phyloP scores from a whole-genome alignment of 2,113 vertebrate species.

The Hemiscyllium ocellatum region DNA sequence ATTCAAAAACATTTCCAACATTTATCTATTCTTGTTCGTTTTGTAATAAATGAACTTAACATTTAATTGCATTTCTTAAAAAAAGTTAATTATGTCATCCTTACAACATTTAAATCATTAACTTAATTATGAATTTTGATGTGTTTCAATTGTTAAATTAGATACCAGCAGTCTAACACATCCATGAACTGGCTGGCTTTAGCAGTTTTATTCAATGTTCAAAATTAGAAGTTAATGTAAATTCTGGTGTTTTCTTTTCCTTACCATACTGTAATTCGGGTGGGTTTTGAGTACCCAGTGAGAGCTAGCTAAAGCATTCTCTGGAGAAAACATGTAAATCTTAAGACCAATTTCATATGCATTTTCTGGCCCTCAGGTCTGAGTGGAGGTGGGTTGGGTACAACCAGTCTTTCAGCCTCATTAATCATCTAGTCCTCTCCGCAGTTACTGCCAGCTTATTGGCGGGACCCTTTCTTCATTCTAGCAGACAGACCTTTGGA shows the following conservation, averaged over 20 bases:
- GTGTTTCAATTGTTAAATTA: neutral
- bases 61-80: too few species aligned
- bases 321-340: constrained; percentile 60
- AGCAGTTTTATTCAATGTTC: neutral
- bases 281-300: constrained; percentile 40
- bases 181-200: neutral
- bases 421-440: constrained; percentile 88
- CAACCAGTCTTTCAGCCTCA: constrained; percentile 91
- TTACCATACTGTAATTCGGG: constrained; percentile 39
- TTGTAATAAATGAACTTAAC: neutral
- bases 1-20: neutral
- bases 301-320: constrained; percentile 46
- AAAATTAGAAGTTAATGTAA: constrained; percentile 28
- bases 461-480: constrained; percentile 92
- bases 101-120: neutral
- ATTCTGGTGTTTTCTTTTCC: constrained; percentile 39
- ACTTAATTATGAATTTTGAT: neutral
- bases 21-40: neutral
- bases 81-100: neutral
- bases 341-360: constrained; percentile 78
- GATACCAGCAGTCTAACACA: neutral
- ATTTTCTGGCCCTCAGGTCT: constrained; percentile 82
- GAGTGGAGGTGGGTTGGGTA: constrained; percentile 95
- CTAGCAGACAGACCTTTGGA: constrained; percentile 98
- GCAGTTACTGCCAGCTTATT: constrained; percentile 79